Evolutionary conservation across 2,888 invertebrate species (phyloP).

Genomic region (Sericinus montela): DNA sequence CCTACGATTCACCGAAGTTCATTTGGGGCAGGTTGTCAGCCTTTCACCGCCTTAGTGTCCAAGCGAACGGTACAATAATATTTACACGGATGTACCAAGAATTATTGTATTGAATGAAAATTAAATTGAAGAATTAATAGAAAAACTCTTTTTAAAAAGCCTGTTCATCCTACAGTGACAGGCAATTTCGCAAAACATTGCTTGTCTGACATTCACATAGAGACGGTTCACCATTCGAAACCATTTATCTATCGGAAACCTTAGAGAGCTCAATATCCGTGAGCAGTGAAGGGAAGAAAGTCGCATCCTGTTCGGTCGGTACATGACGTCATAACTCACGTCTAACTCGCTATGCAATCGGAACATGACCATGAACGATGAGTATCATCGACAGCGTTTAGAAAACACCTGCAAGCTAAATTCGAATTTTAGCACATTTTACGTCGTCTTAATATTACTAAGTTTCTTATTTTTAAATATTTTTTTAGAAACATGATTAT

Average conservation of each 20-base stretch:
- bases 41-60: no score
- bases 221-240: conserved; percentile 16
- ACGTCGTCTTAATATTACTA: no score
- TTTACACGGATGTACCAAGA: neutral
- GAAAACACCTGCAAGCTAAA: neutral
- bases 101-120: no score
- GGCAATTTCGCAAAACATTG: conserved; percentile 16
- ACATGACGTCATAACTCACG: conserved; percentile 48
- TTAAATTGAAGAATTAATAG: conserved; percentile 8
- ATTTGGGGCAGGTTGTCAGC: no score
- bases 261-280: conserved; percentile 36
- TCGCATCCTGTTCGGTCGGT: conserved; percentile 31
- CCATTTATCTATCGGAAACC: conserved; percentile 33
- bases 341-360: conserved; percentile 32
- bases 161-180: conserved; percentile 7
- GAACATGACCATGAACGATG: conserved; percentile 14
- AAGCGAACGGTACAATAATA: no score
- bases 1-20: no score
- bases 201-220: neutral
- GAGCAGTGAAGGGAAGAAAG: conserved; percentile 31
- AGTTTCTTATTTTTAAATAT: no score
- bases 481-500: no score
- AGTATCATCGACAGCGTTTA: conserved; percentile 1
- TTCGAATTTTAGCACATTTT: no score
- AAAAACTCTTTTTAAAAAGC: conserved; percentile 10